phyloP scores from a whole-genome alignment of 2,113 vertebrate genomes.

The Ptychochromis oligacanthus region DNA sequence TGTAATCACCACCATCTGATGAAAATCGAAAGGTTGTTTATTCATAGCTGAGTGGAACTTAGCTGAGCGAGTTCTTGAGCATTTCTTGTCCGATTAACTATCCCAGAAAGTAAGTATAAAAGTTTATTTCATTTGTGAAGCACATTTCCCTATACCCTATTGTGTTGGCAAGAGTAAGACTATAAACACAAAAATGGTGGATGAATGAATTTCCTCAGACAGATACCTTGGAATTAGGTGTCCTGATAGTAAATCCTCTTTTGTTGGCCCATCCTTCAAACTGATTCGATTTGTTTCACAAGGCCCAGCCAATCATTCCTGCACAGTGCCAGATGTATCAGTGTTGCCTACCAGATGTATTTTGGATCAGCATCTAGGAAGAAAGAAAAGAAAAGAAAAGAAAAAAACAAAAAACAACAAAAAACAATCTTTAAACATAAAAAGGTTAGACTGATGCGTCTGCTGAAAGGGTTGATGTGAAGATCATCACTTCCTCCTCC shows the following conservation, averaged over 20 bases:
- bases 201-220: slow-evolving; percentile 11
- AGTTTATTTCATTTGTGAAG: slow-evolving; percentile 4
- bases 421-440: background rate
- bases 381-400: background rate
- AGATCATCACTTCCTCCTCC: slow-evolving; percentile 23
- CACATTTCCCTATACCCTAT: background rate
- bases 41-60: background rate
- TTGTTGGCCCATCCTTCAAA: slow-evolving; percentile 29
- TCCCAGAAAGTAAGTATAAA: background rate
- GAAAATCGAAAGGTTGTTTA: background rate
- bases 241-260: slow-evolving; percentile 14
- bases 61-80: background rate
- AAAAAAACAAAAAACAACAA: too few species aligned
- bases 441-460: slow-evolving; percentile 8
- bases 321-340: slow-evolving; percentile 7
- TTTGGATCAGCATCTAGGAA: background rate
- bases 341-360: slow-evolving; percentile 13
- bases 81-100: background rate
- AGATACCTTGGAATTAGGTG: slow-evolving; percentile 18
- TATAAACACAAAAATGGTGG: slow-evolving; percentile 15
- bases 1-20: background rate
- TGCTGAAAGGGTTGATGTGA: slow-evolving; percentile 22
- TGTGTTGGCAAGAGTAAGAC: background rate
- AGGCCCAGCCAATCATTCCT: slow-evolving; percentile 35
- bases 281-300: slow-evolving; percentile 19